phyloP scores from a whole-genome alignment of 2,888 invertebrate genomes.

The Parnassius smintheus region DNA sequence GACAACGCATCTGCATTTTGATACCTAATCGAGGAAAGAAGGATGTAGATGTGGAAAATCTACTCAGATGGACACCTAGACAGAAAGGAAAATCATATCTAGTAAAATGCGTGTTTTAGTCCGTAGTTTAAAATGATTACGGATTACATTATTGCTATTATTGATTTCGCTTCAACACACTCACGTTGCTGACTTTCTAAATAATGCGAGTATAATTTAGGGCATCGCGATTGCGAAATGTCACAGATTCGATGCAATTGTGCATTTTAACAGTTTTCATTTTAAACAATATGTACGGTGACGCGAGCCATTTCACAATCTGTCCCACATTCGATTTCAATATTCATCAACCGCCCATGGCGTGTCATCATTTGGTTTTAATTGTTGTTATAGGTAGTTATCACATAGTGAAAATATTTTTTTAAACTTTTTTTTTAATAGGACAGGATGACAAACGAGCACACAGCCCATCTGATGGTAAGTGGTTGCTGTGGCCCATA shows the following conservation, averaged over 20 bases:
- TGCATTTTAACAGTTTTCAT: constrained; percentile 34
- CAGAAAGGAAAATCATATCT: too few species aligned
- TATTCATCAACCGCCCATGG: constrained; percentile 15
- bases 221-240: constrained; percentile 34
- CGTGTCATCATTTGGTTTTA: constrained; percentile 13
- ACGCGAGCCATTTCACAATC: constrained; percentile 31
- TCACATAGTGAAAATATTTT: too few species aligned
- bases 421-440: too few species aligned
- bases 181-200: neutral
- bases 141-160: neutral
- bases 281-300: constrained; percentile 33
- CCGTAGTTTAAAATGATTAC: too few species aligned
- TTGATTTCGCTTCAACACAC: neutral
- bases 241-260: constrained; percentile 31
- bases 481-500: too few species aligned
- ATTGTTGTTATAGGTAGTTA: neutral
- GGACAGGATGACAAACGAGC: too few species aligned
- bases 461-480: too few species aligned
- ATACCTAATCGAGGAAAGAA: too few species aligned
- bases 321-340: constrained; percentile 33
- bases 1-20: too few species aligned
- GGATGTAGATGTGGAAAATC: too few species aligned
- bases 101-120: too few species aligned
- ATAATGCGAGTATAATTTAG: constrained; percentile 28
- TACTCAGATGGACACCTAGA: too few species aligned